Conservation (phyloP, 2,113 vertebrate species). For the Stercorarius parasiticus region DNA sequence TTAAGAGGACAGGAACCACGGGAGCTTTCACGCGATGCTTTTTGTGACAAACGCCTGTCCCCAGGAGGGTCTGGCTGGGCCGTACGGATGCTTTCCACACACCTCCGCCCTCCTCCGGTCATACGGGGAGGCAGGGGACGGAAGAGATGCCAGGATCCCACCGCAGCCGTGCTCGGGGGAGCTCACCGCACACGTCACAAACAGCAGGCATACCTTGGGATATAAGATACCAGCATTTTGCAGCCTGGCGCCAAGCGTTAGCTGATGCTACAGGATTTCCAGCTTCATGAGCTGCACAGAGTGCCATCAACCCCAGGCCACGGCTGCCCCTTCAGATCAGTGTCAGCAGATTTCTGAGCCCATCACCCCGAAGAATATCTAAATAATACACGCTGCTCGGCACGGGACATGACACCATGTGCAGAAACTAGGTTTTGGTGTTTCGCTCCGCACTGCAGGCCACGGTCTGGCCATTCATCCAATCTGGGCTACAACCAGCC, state of each 20-base stretch:
- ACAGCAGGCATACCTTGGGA: not conserved
- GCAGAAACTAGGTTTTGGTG: not conserved
- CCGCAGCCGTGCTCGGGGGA: fast-evolving
- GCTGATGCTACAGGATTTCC: not conserved
- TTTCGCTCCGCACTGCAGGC: not conserved
- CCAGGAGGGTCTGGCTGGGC: not conserved
- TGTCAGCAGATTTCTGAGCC: not conserved
- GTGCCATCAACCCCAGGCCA: not conserved
- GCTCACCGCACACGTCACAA: fast-evolving
- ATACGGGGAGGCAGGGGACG: not conserved
- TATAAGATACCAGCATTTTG: fast-evolving
- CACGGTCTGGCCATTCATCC: not conserved
- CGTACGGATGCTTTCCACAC: not conserved
- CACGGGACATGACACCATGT: fast-evolving
- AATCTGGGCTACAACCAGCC: not conserved
- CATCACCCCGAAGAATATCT: fast-evolving
- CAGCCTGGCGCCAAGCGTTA: not conserved
- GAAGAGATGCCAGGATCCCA: not conserved
- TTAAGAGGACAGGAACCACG: not conserved
- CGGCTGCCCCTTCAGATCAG: not conserved
- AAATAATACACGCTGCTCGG: fast-evolving
- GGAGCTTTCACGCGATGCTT: not conserved
- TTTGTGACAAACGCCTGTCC: not conserved
- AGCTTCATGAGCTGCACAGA: not conserved
- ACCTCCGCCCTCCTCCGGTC: not conserved